Conservation (phyloP, 2,113 vertebrate species). For the Brachyhypopomus occidentalis region DNA sequence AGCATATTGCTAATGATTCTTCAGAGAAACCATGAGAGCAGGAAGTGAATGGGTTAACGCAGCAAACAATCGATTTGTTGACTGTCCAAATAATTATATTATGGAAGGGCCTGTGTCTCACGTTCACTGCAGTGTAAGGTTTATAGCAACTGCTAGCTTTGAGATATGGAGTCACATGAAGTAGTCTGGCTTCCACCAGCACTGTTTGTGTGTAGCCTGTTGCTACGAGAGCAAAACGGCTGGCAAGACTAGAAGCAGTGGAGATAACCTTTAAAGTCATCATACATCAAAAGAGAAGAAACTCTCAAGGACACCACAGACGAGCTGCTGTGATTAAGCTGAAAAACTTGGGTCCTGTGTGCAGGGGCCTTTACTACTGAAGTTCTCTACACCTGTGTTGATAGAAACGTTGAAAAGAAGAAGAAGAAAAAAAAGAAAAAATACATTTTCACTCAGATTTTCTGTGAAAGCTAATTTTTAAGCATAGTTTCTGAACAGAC, state of each 20-base stretch:
- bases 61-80: neutral
- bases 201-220: constrained; percentile 55
- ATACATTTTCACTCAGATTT: neutral
- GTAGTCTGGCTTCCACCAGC: neutral
- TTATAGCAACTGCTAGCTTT: constrained; percentile 24
- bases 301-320: constrained; percentile 54
- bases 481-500: too few species aligned
- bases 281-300: constrained; percentile 56
- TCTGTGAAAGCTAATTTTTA: neutral
- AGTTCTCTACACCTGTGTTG: neutral
- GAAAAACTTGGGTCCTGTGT: neutral
- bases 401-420: neutral
- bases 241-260: constrained; percentile 55
- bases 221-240: constrained; percentile 45
- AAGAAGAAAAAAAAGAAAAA: neutral
- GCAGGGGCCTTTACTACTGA: neutral
- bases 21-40: constrained; percentile 1
- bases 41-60: neutral
- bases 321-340: constrained; percentile 38
- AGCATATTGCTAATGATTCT: neutral
- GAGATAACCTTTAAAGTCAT: constrained; percentile 56
- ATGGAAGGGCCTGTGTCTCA: constrained; percentile 2
- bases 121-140: constrained; percentile 8
- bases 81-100: constrained; percentile 8
- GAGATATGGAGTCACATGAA: neutral